Evolutionary conservation across 2,888 invertebrate species (phyloP).

Genomic region (Stramonita haemastoma): DNA sequence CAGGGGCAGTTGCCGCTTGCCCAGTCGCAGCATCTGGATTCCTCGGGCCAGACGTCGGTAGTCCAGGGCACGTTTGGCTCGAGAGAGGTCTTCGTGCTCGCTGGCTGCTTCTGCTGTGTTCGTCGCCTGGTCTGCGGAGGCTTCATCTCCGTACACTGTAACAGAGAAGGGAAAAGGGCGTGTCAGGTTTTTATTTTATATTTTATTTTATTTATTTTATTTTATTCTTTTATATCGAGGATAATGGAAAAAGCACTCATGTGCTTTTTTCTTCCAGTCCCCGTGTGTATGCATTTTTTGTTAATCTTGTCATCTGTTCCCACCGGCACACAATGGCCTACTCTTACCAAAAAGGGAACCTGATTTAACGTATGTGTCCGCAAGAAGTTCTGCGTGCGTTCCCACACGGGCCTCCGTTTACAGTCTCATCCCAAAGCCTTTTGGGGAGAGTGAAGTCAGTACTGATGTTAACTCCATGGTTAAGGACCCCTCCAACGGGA

Average conservation of each 20-base stretch:
- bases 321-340: too few species aligned
- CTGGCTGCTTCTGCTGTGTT: neutral
- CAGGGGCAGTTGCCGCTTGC: slow-evolving; percentile 62
- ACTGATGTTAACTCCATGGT: too few species aligned
- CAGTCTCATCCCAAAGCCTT: too few species aligned
- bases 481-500: too few species aligned
- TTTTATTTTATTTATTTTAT: neutral
- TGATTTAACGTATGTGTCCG: too few species aligned
- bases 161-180: neutral
- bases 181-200: neutral
- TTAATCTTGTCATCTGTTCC: too few species aligned
- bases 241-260: too few species aligned
- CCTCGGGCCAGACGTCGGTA: slow-evolving; percentile 64
- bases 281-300: too few species aligned
- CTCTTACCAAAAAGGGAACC: neutral
- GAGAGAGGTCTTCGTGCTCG: neutral
- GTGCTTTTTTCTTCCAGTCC: too few species aligned
- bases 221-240: too few species aligned
- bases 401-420: too few species aligned
- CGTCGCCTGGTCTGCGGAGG: neutral
- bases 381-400: neutral
- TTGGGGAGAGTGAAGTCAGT: too few species aligned
- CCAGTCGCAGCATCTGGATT: slow-evolving; percentile 66
- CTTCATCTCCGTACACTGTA: neutral
- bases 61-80: slow-evolving; percentile 46